A percentile compares a stretch with the other conserved stretches of the same genome.
Evolutionary conservation across 2,888 invertebrate species (phyloP).

Genomic region (Tanypteryx hageni): DNA sequence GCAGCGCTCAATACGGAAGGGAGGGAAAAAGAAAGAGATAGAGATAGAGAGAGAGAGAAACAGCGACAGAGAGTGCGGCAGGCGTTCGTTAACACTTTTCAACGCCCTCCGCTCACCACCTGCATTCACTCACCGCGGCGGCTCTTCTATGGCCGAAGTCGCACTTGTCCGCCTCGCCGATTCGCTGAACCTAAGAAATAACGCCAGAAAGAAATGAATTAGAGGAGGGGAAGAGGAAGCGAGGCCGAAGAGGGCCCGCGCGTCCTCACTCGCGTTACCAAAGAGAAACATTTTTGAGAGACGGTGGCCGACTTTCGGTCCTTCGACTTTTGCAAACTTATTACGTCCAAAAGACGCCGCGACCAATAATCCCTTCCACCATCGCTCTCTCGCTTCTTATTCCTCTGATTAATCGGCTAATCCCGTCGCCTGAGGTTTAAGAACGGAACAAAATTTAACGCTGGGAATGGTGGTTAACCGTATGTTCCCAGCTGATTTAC

Average conservation of each 20-base stretch:
- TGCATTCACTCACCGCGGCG: constrained; percentile 69
- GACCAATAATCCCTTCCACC: no score
- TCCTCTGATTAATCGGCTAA: no score
- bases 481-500: no score
- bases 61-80: background rate
- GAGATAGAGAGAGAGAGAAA: background rate
- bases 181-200: constrained; percentile 78
- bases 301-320: no score
- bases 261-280: no score
- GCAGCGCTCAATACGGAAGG: background rate
- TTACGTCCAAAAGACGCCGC: no score
- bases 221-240: background rate
- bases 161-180: constrained; percentile 76
- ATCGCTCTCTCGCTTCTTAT: no score
- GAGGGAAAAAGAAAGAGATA: background rate
- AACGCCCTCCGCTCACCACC: background rate
- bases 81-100: background rate
- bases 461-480: no score
- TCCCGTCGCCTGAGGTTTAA: no score
- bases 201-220: constrained; percentile 66
- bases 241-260: background rate
- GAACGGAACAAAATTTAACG: no score
- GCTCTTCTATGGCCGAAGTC: constrained; percentile 74
- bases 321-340: no score
- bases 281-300: no score